Percentiles rank a stretch among this genome's conserved stretches.
phyloP scores from a whole-genome alignment of 1,140 invertebrate species.

The Brachystomella parvula region DNA sequence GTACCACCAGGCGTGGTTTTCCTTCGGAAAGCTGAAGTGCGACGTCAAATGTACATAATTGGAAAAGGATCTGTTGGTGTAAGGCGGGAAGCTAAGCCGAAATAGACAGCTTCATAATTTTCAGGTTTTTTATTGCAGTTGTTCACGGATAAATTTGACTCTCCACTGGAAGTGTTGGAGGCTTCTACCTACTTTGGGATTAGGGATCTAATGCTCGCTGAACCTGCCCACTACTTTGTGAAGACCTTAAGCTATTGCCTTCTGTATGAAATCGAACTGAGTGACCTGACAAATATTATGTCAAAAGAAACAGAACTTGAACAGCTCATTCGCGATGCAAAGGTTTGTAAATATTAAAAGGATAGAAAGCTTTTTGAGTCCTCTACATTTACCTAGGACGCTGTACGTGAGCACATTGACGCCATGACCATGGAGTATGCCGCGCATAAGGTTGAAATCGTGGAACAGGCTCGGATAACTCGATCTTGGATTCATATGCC shows the following conservation, averaged over 20 bases:
- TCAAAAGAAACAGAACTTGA: constrained; percentile 14
- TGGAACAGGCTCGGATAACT: constrained; percentile 7
- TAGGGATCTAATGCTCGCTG: constrained; percentile 21
- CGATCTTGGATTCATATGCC: constrained; percentile 18
- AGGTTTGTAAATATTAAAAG: background rate
- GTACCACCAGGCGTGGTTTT: constrained; percentile 27
- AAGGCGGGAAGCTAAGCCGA: too few relatives aligned
- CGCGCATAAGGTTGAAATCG: background rate
- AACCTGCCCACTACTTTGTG: constrained; percentile 17
- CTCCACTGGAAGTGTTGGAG: constrained; percentile 1
- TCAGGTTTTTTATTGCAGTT: background rate
- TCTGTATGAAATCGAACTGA: constrained; percentile 13
- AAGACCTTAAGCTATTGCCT: constrained; percentile 18
- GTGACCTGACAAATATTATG: constrained; percentile 16
- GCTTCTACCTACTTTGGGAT: constrained; percentile 11
- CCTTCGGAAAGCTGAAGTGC: constrained; percentile 24
- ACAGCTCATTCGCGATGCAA: constrained; percentile 13
- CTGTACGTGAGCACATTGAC: constrained; percentile 7
- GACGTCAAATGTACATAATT: constrained; percentile 28
- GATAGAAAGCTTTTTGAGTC: background rate
- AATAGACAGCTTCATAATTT: too few relatives aligned
- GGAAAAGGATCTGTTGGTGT: constrained; percentile 23
- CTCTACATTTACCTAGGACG: background rate
- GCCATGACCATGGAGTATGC: constrained; percentile 8
- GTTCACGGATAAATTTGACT: background rate